Base-by-base conservation (phyloP, 2,888 invertebrate species). In the Branchinecta sandiegonensis region DNA sequence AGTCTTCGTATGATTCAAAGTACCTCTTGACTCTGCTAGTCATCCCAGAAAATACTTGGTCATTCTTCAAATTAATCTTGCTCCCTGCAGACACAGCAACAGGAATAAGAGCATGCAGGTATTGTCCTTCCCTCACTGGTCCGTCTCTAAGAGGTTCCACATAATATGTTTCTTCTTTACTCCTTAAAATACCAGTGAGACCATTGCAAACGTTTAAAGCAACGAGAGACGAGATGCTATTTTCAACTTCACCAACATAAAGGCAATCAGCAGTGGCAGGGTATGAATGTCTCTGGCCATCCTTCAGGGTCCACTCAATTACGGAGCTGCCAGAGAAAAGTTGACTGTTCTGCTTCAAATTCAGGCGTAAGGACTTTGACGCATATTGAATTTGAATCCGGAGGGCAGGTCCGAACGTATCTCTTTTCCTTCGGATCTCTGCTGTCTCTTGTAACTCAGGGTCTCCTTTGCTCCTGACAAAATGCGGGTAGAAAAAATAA, bases 121-220 rank as follows among this genome's bases (percentile, higher is more conserved):
- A 56, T 17, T 14, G n/a, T 56, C 56, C 56, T 9, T 56, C 9
- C 17, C 9, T 56, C 17, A 56, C 8, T 56, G 56, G 56, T 14
- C 56, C 17, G 56, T 56, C 56, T 56, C 56, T 56, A 56, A 56
- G 8, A 56, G 56, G 56, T 17, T 56, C 56, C 17, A 56, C 17
- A 56, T 14, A 56, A 14, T 14, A 56, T 9, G 11, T 56, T 8
- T 56, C 56, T 17, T 14, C 8, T 8, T 56, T 10, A 14, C 14
- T 56, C 14, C 17, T 56, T 14, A 56, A 14, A 56, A 56, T n/a
- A 10, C 56, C 56, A 56, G 10, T 56, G 8, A 56, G 10, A 9
- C 56, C 56, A 56, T 17, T 17, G 10, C 56, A 56, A 14, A 56
- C 8, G 17, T 56, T 56, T 14, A 56, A 8, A 14, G 56, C 56